Evolutionary conservation across 2,888 invertebrate species (phyloP).

Genomic region (Leucophora obtusa): DNA sequence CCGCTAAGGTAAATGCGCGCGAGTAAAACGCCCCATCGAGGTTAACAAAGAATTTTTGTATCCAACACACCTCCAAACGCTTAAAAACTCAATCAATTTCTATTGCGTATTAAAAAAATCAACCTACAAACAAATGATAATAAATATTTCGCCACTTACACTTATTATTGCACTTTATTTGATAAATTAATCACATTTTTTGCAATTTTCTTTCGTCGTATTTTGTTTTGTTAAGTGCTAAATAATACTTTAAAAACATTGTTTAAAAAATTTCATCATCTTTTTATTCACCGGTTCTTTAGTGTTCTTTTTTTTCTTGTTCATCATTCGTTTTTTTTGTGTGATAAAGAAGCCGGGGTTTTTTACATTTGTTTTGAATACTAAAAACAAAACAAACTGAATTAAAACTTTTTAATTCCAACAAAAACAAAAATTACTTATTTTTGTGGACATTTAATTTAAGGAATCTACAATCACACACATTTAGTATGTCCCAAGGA

Average conservation of each 20-base stretch:
- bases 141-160: constrained; percentile 12
- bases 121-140: background rate
- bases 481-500: constrained; percentile 77
- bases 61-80: background rate
- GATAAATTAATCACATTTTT: background rate
- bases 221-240: background rate
- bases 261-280: constrained; percentile 7
- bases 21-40: background rate
- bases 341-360: constrained; percentile 46
- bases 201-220: constrained; percentile 14
- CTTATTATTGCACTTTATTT: constrained; percentile 4
- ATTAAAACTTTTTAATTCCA: constrained; percentile 3
- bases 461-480: background rate
- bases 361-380: constrained; percentile 40
- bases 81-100: background rate
- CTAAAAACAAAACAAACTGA: constrained; percentile 53
- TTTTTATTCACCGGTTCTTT: constrained; percentile 43
- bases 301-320: background rate
- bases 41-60: background rate
- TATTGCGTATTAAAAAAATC: background rate
- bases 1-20: background rate
- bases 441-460: constrained; percentile 23
- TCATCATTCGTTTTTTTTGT: background rate
- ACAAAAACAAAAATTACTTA: background rate
- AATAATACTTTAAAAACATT: constrained; percentile 6